These are phyloP conservation scores for Neogale vison DNA, from an alignment of 2,113 vertebrate genomes.

Conservation along the genomic window DNA sequence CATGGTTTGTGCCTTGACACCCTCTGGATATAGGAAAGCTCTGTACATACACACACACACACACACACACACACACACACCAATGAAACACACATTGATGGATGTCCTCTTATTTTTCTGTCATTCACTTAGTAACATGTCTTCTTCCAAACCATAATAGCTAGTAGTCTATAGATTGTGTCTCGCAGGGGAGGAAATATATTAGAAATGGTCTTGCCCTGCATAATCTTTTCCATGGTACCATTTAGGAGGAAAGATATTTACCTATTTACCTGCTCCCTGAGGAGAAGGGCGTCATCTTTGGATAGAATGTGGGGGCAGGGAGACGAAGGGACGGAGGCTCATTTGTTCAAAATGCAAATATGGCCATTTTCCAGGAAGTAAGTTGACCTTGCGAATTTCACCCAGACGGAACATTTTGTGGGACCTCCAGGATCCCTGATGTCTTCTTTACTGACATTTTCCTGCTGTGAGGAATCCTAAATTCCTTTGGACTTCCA, in stretches of 20 bases:
- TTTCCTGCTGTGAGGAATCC: background rate
- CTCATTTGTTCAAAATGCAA: background rate
- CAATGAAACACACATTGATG: conserved; percentile 66
- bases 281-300: background rate
- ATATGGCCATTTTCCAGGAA: background rate
- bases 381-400: background rate
- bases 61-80: background rate
- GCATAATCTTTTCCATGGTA: conserved; percentile 14
- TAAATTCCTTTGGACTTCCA: background rate
- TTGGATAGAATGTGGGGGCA: background rate
- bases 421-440: background rate
- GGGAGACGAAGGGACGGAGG: background rate
- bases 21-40: conserved; percentile 33
- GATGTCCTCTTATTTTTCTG: conserved; percentile 72
- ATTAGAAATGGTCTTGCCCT: conserved; percentile 49
- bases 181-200: conserved; percentile 50
- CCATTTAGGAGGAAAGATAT: background rate
- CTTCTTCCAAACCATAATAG: conserved; percentile 65
- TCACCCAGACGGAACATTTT: background rate
- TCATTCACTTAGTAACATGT: conserved; percentile 70
- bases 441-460: background rate
- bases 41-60: background rate
- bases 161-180: conserved; percentile 67
- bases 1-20: conserved; percentile 33
- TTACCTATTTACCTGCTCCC: background rate